phyloP scores from a whole-genome alignment of 2,113 vertebrate species.

The Aleadryas rufinucha region DNA sequence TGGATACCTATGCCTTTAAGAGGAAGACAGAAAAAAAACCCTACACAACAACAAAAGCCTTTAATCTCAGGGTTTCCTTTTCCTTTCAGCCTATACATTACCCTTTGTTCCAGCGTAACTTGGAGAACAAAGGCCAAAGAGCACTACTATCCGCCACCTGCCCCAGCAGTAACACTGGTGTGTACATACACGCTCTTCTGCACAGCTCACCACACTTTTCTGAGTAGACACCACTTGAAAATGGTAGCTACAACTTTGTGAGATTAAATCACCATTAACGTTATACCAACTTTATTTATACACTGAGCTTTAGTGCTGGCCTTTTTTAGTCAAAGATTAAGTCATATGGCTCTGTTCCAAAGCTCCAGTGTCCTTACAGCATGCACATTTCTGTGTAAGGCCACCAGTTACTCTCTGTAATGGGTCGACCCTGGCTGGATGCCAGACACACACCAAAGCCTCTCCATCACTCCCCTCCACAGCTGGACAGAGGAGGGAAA shows the following conservation, averaged over 20 bases:
- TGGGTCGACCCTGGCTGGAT: not conserved
- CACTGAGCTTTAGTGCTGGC: not conserved
- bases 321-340: not conserved
- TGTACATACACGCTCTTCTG: not conserved
- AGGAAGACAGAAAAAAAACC: not conserved
- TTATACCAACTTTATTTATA: not conserved
- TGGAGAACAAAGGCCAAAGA: not conserved
- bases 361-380: not conserved
- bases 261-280: not conserved
- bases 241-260: fast-evolving
- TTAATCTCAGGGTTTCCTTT: not conserved
- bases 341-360: not conserved
- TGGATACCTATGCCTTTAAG: not conserved
- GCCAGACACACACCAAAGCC: not conserved
- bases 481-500: not conserved
- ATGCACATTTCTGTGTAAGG: not conserved
- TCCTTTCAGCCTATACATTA: not conserved
- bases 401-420: not conserved
- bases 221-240: not conserved
- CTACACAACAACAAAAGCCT: not conserved
- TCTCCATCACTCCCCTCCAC: not conserved
- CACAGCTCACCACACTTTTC: not conserved
- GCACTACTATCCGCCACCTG: not conserved
- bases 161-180: not conserved
- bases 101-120: not conserved